Base-by-base conservation (phyloP, 2,888 invertebrate genomes). In the Spilarctia lutea region DNA sequence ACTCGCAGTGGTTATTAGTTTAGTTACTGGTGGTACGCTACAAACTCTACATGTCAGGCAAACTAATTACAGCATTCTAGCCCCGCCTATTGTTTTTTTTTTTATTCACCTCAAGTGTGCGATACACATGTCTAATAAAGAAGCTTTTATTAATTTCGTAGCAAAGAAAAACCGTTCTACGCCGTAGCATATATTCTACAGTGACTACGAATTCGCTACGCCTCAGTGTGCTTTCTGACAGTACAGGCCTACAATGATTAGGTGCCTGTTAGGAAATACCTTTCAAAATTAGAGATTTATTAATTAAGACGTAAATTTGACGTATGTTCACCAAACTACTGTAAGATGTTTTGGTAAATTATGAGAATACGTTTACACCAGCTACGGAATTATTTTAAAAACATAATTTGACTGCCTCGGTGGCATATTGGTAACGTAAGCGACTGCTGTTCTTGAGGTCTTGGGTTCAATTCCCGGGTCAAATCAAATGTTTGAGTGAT, bases 171-270 rank as follows among this genome's bases (percentile, higher is more conserved):
- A n/a, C 10, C 8, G 20, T 11, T 52, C 72, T 72, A 72, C 72
- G 72, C 11, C 66, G 72, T 72, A 72, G 72, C 66, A 52, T 3
- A 8, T 20, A 6, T 13, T 48, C 39, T 67, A 72, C 67, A 30
- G 30, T 2, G 2, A 56, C 72, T 67, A 72, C 56, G 66, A 35
- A 20, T 8, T 39, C 4, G 48, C 56, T 20, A 63, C 33, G 60
- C 1, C 30, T 30, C 27, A 8, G 30, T 63, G 30, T 8, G 30
- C 63, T 63, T 30, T 52, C 10, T 52, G 52, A 8, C 52, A 52
- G 24, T 10, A 24, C 7, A 52, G 24, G 20, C 7, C 24, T 56
- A 10, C 56, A 52, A 24, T 24, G 1, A 3, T 52, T n/a, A 10
- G 20, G 11, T 10, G n/a, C 56, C 24, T 10, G 27, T 60, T n/a